These are phyloP conservation scores for Lophotis ruficrista DNA, from an alignment of 2,113 vertebrate species.

Conservation along the genomic window DNA sequence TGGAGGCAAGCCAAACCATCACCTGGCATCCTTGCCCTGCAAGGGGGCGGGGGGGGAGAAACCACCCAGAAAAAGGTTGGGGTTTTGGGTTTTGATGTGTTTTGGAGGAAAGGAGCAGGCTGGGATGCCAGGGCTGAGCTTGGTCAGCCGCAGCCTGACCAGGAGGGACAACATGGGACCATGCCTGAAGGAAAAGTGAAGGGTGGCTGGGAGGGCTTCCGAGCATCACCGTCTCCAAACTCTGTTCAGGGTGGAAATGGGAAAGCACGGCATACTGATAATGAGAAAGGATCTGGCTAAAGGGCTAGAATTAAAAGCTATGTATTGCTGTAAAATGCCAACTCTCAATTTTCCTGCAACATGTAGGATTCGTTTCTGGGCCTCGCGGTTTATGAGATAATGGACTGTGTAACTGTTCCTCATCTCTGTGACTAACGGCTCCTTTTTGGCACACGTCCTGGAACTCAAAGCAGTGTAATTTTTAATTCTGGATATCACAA, in stretches of 20 bases:
- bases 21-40: background rate
- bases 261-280: background rate
- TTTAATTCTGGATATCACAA: constrained; percentile 63
- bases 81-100: background rate
- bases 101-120: background rate
- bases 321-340: background rate
- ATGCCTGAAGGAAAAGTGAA: background rate
- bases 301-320: background rate
- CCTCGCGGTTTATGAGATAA: background rate
- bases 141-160: background rate
- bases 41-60: too few relatives aligned
- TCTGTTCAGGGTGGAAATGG: background rate
- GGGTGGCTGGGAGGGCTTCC: background rate
- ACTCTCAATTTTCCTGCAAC: background rate
- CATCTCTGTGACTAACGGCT: constrained; percentile 2
- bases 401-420: constrained; percentile 9
- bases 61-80: background rate
- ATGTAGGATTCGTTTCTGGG: background rate
- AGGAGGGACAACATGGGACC: background rate
- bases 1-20: background rate
- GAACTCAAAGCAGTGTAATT: constrained; percentile 38
- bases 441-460: constrained; percentile 21
- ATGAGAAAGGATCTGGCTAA: background rate
- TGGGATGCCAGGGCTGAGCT: background rate
- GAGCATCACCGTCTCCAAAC: background rate